Base-by-base conservation (phyloP, 1,140 invertebrate genomes). In the Aphis craccivora region DNA sequence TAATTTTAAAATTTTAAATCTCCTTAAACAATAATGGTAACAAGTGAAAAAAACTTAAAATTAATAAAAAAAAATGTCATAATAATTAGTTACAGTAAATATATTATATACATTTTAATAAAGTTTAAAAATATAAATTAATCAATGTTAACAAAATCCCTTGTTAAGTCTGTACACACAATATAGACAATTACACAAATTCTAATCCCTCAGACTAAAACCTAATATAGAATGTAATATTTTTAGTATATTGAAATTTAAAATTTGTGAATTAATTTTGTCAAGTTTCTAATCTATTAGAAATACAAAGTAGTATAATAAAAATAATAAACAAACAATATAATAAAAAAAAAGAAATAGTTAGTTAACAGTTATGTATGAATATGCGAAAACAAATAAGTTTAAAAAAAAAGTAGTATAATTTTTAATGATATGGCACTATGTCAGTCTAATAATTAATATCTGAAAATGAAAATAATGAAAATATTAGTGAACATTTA, bases 381-480 rank as follows among this genome's bases (percentile, higher is more conserved):
- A 76, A 76, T 76, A 76, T 76, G n/a, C 53, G 9, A 88, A n/a
- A 53, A 89, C 4, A 55, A 53, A 35, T 89, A 53, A 51, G 1
- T 22, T n/a, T 48, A 0, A 37, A 20, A 18, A 18, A 90, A 20
- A 90, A 91, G n/a, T 91, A 83, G 67, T 91, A 76, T 91, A 67
- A n/a, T 25, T 45, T 83, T 35, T 93, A 53, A 93, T 93, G 91
- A 93, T 93, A 93, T 93, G 91, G 91, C 91, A 93, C 81, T 84
- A 93, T 86, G 45, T 84, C 91, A 93, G 91, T 93, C 91, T 93
- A 93, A 55, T 51, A 86, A 45, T 92, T 83, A 92, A 93, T 53
- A 93, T 53, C 91, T 93, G 76, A 86, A 93, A 93, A 93, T 81
- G 30, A 93, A 67, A n/a, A 67, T 67, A 43, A 88, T 35, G 20